Evolutionary conservation across 37 sponge, comb jelly and placozoan species (phyloP), one percentile per base, ranked within the genome.

Genomic region (Geodia barretti): DNA sequence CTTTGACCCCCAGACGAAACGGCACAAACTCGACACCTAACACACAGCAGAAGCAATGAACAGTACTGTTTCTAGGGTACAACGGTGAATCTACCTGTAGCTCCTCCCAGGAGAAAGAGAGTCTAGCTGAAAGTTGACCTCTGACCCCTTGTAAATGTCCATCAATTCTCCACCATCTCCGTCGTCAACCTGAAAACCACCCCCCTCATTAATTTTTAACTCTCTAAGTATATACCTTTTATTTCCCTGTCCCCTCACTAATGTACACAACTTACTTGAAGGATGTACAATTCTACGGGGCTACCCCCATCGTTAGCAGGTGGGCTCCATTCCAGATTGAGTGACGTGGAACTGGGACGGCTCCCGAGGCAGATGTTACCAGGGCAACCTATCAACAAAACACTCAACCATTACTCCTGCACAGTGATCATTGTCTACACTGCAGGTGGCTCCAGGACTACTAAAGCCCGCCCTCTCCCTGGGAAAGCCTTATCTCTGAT

Each of bases 1-100:
- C 89, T 68, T 8, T 34, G 60, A 14, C 89, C 89, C 24, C 66
- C 89, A 4, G 0, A 36, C 2, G 78, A 62, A 11, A 78, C 39
- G 68, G 84, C 84, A 83, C 84, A 88, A 7, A 47, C 54, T 17
- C 54, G 54, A 47, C 74, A 86, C 75, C 78, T 78, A 31, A 7
- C 54, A 47, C 54, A 47, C 54, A 47, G 14, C 14, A 47, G 54
- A 17, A 47, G 7, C 54, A 47, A 14, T 47, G 14, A 4, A 35
- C 39, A 32, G 4, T 35, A 30, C 30, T 5, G 35, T 24, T 32
- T 35, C 36, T 21, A 59, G 60, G 26, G 26, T 8, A 14, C 8
- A 70, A 70, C 71, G 4, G 4, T 31, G 11, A 70, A 34, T 21
- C 36, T 23, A 70, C 20, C 42, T 43, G 33, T 86, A 86, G 25